Percentiles rank a stretch among this genome's conserved stretches.
These are phyloP conservation scores for Drosophila demipolita DNA, from an alignment of 2,888 invertebrate genomes.

Conservation along the genomic window DNA sequence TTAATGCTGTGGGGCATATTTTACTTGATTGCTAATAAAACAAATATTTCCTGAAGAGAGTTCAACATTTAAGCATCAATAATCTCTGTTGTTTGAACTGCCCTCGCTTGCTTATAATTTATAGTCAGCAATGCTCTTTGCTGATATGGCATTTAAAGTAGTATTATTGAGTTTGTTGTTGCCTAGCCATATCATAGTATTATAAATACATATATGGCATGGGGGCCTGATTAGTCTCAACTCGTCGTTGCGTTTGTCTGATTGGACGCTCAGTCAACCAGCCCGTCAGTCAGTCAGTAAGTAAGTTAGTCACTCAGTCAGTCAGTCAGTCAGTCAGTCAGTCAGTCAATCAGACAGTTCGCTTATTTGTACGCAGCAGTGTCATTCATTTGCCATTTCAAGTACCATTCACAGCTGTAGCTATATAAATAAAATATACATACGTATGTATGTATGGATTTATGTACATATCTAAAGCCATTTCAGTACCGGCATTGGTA, in stretches of 20 bases:
- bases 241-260: conserved; percentile 49
- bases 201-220: conserved; percentile 66
- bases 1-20: neutral
- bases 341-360: conserved; percentile 42
- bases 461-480: conserved; percentile 24
- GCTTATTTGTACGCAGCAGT: conserved; percentile 69
- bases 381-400: conserved; percentile 80
- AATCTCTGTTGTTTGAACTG: conserved; percentile 4
- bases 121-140: conserved; percentile 75
- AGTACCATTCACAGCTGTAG: conserved; percentile 72
- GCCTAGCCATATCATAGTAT: conserved; percentile 56
- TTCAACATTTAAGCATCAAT: neutral
- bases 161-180: conserved; percentile 61
- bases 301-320: conserved; percentile 14
- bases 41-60: neutral
- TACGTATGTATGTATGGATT: conserved; percentile 8
- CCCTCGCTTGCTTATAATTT: conserved; percentile 63
- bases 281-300: conserved; percentile 21
- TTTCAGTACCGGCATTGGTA: conserved; percentile 67
- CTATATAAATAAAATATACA: conserved; percentile 22
- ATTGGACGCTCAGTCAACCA: conserved; percentile 14
- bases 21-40: neutral
- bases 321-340: conserved; percentile 20
- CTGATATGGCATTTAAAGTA: conserved; percentile 81
- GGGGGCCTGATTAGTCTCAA: conserved; percentile 80